Conservation (phyloP, 2,888 invertebrate genomes). For the Trisateles emortualis region DNA sequence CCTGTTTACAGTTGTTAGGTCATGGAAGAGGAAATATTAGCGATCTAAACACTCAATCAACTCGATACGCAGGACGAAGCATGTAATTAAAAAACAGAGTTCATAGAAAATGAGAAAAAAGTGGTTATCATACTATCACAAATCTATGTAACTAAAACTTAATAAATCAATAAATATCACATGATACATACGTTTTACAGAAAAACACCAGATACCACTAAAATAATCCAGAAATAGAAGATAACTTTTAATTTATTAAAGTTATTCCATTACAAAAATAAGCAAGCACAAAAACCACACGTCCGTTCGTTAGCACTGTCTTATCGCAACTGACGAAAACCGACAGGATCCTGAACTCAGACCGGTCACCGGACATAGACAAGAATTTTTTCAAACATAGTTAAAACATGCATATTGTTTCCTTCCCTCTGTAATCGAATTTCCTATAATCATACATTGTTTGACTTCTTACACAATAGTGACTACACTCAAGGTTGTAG, state of each 20-base stretch:
- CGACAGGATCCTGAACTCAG: slow-evolving; percentile 2
- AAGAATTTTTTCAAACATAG: slow-evolving; percentile 15
- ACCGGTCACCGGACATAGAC: slow-evolving; percentile 25
- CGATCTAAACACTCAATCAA: no score
- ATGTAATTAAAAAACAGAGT: no score
- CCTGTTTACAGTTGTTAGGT: no score
- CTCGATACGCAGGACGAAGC: no score
- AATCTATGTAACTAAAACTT: no score
- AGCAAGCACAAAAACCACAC: slow-evolving; percentile 19
- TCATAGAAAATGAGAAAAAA: no score
- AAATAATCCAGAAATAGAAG: slow-evolving; percentile 24
- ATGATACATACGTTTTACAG: slow-evolving; percentile 8
- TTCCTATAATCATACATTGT: slow-evolving; percentile 8
- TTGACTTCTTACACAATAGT: slow-evolving; percentile 23
- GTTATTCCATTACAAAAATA: slow-evolving; percentile 21
- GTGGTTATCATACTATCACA: no score
- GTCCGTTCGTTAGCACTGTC: slow-evolving; percentile 16
- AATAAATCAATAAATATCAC: no score
- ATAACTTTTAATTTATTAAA: slow-evolving; percentile 31
- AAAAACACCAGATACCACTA: slow-evolving; percentile 7
- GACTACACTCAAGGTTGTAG: slow-evolving; percentile 23
- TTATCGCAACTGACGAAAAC: slow-evolving; percentile 32
- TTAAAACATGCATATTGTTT: slow-evolving; percentile 27
- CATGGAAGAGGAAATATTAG: no score
- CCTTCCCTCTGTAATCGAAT: slow-evolving; percentile 35